phyloP scores from a whole-genome alignment of 1,140 invertebrate species.

The Drosophila mauritiana region DNA sequence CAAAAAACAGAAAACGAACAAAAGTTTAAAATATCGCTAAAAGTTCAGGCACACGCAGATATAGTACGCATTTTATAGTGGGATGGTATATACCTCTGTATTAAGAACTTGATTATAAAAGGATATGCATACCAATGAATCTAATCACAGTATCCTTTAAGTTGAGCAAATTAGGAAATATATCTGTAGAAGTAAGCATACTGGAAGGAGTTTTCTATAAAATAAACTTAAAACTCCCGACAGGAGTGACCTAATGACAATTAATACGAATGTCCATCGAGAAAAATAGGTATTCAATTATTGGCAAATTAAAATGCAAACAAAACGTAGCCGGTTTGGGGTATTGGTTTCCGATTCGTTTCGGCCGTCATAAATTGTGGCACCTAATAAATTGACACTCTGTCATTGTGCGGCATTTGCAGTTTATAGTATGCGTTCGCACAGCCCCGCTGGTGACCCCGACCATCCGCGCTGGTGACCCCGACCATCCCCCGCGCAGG shows the following conservation, averaged over 20 bases:
- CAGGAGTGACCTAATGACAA: constrained; percentile 30
- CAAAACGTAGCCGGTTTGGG: constrained; percentile 40
- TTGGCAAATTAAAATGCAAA: constrained; percentile 64
- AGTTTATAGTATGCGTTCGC: constrained; percentile 53
- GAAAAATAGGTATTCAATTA: constrained; percentile 66
- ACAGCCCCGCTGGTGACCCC: constrained; percentile 4
- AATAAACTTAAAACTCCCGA: background rate
- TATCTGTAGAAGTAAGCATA: too few relatives aligned
- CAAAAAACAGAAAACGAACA: constrained; percentile 39
- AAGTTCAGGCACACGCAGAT: constrained; percentile 40
- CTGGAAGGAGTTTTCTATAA: too few relatives aligned
- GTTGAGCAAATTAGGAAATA: too few relatives aligned
- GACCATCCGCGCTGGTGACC: background rate
- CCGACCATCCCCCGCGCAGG: too few relatives aligned
- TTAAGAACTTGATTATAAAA: background rate
- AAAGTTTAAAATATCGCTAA: constrained; percentile 64
- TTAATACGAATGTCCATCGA: constrained; percentile 43
- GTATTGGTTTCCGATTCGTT: constrained; percentile 42
- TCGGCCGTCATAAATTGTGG: constrained; percentile 73
- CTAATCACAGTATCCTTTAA: too few relatives aligned
- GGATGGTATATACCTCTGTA: background rate
- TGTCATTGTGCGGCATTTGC: constrained; percentile 79
- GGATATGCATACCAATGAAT: too few relatives aligned
- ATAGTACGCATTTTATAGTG: constrained; percentile 49
- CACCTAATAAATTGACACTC: constrained; percentile 81